These are phyloP conservation scores for Agonopterix subpropinquella DNA, from an alignment of 2,888 invertebrate species.

Conservation along the genomic window DNA sequence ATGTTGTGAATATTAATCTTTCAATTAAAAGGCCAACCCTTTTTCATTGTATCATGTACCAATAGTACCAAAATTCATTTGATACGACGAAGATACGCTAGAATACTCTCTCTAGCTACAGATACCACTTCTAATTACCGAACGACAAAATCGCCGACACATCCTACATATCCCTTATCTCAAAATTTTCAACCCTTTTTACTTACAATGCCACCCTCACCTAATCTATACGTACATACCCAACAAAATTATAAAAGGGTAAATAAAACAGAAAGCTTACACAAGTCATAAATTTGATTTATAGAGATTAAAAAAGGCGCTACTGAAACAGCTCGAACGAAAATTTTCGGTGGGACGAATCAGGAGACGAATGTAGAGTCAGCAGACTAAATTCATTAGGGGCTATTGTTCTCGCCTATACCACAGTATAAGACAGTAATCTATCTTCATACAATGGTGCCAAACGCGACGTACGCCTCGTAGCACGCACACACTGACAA, in stretches of 20 bases:
- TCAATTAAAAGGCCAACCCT: too few species aligned
- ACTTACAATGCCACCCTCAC: constrained; percentile 13
- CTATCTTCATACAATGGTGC: too few species aligned
- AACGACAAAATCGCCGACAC: background rate
- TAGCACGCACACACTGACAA: too few species aligned
- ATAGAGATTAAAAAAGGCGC: constrained; percentile 77
- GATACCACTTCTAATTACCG: too few species aligned
- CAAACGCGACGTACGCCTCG: too few species aligned
- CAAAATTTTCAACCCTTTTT: background rate
- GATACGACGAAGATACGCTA: too few species aligned
- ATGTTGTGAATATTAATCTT: too few species aligned
- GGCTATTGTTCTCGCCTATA: background rate
- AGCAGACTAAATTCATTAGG: constrained; percentile 20
- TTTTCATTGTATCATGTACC: too few species aligned
- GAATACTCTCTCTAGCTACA: too few species aligned
- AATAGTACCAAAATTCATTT: too few species aligned
- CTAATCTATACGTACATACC: constrained; percentile 29
- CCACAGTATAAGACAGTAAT: too few species aligned
- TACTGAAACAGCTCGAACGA: constrained; percentile 73
- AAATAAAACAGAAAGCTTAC: constrained; percentile 76
- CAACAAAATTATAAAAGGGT: constrained; percentile 74
- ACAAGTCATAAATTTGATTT: constrained; percentile 77
- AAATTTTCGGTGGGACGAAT: constrained; percentile 74
- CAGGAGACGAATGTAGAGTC: constrained; percentile 62
- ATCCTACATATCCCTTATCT: background rate